phyloP scores from a whole-genome alignment of 1,140 invertebrate species.

The Drosophila mojavensis region DNA sequence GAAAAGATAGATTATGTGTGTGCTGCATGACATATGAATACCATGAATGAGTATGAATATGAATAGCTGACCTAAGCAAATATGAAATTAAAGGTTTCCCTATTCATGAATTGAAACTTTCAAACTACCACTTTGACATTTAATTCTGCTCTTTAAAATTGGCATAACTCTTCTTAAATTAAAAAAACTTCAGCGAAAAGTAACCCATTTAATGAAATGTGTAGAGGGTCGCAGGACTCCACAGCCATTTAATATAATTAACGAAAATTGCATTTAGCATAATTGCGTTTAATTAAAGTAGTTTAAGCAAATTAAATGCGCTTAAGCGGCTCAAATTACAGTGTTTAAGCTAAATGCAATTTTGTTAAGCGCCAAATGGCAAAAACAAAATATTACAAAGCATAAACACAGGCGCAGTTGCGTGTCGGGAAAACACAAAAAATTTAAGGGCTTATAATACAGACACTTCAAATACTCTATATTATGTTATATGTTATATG shows the following conservation, averaged over 20 bases:
- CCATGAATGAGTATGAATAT: conserved; percentile 3
- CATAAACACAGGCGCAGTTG: conserved; percentile 40
- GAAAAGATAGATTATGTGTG: conserved; percentile 7
- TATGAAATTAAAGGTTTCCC: background rate
- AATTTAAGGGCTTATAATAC: background rate
- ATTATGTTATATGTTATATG: too few relatives aligned
- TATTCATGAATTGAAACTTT: background rate
- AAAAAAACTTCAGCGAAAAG: too few relatives aligned
- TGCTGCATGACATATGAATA: conserved; percentile 4
- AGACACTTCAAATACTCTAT: conserved; percentile 12
- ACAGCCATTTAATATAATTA: conserved; percentile 38
- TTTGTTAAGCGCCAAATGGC: conserved; percentile 50
- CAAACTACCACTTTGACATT: too few relatives aligned
- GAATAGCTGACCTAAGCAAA: background rate
- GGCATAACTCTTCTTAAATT: background rate
- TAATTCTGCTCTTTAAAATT: too few relatives aligned
- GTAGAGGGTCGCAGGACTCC: too few relatives aligned
- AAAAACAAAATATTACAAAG: conserved; percentile 37
- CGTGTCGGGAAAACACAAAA: conserved; percentile 41
- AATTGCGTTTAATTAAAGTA: conserved; percentile 72
- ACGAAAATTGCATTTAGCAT: conserved; percentile 53
- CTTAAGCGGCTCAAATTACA: conserved; percentile 76
- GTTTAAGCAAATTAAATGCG: conserved; percentile 68
- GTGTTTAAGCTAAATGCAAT: conserved; percentile 75
- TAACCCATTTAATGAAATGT: too few relatives aligned